Percentiles rank a stretch among this genome's conserved stretches.
phyloP scores from a whole-genome alignment of 2,888 invertebrate species.

The Lottia scabra region DNA sequence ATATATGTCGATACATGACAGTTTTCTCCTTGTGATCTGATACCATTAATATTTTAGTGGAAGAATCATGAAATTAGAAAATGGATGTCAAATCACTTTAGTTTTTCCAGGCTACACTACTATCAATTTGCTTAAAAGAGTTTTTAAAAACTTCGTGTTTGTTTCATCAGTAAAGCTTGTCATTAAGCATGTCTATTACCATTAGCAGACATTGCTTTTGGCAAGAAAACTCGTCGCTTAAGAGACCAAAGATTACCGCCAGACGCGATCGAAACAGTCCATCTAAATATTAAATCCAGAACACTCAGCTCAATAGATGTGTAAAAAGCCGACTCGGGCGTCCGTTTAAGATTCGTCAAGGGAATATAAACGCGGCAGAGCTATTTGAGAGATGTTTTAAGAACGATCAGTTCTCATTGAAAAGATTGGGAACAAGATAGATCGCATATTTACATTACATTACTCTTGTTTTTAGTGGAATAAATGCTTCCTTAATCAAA shows the following conservation, averaged over 20 bases:
- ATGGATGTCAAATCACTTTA: no score
- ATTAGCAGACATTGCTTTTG: constrained; percentile 3
- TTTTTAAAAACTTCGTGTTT: neutral
- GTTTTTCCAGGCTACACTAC: no score
- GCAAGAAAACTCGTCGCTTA: constrained; percentile 1
- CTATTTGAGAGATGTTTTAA: neutral
- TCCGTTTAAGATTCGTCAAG: neutral
- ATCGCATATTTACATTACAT: constrained; percentile 1
- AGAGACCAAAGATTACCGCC: neutral
- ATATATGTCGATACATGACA: no score
- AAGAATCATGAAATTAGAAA: no score
- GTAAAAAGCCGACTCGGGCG: neutral
- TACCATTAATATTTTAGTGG: no score
- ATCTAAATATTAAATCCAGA: neutral
- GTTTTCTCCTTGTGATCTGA: no score
- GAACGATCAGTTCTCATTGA: neutral
- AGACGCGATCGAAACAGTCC: neutral
- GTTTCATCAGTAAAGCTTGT: neutral
- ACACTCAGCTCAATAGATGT: neutral
- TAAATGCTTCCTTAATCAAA: no score
- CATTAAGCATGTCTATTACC: constrained; percentile 7
- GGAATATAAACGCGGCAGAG: neutral
- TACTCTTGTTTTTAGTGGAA: neutral
- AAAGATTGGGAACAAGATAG: neutral
- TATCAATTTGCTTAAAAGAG: constrained; percentile 7